Evolutionary conservation across 2,113 vertebrate species (phyloP).

Genomic region (Zootoca vivipara): DNA sequence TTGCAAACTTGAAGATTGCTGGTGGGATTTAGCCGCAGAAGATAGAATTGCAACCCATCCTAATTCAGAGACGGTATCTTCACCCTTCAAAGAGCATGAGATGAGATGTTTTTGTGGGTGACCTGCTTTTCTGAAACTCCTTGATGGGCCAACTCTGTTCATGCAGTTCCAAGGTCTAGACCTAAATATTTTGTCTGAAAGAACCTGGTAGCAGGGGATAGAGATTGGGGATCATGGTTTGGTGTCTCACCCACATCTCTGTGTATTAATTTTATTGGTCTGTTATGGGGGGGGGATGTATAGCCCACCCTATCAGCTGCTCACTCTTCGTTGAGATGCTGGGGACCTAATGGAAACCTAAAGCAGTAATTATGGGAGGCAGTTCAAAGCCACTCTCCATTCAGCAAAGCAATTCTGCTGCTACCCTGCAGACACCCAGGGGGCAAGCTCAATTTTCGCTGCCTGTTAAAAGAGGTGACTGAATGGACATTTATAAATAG

Average conservation of each 20-base stretch:
- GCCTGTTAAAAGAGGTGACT: not conserved
- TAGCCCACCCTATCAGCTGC: not conserved
- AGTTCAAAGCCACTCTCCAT: not conserved
- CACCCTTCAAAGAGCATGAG: no score
- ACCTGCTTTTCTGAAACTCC: no score
- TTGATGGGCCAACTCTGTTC: no score
- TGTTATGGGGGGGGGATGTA: not conserved
- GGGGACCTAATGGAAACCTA: not conserved
- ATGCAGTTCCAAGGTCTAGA: no score
- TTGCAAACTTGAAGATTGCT: no score
- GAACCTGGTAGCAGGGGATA: not conserved
- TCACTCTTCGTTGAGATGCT: not conserved
- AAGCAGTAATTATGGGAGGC: not conserved
- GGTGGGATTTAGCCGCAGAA: no score
- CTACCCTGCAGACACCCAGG: not conserved
- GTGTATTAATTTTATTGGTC: not conserved
- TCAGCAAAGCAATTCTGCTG: not conserved
- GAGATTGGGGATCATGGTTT: not conserved
- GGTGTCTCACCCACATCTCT: not conserved
- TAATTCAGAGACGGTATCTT: no score
- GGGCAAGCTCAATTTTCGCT: not conserved
- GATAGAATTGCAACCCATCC: no score
- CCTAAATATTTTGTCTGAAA: no score
- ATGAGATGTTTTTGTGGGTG: no score
- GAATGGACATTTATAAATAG: slow-evolving; percentile 10